A percentile compares a stretch with the other conserved stretches of the same genome.
These are phyloP conservation scores for Nomada fucata DNA, from an alignment of 2,888 invertebrate species.

Conservation along the genomic window DNA sequence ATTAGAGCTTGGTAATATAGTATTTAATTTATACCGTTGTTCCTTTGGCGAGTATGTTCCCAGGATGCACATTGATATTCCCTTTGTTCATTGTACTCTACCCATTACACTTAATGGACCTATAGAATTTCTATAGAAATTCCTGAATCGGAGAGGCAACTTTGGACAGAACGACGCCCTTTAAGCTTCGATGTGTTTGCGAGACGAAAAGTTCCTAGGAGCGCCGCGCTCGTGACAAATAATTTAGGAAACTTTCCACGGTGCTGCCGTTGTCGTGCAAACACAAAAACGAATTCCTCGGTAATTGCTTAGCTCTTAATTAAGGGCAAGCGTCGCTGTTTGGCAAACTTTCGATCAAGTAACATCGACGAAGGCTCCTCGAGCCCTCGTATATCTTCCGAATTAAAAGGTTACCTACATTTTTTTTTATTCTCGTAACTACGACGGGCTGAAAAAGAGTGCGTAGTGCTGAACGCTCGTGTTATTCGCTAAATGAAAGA, in stretches of 20 bases:
- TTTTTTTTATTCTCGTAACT: too few species aligned
- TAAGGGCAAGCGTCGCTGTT: neutral
- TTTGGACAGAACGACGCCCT: neutral
- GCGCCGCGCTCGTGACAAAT: neutral
- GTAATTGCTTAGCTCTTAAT: neutral
- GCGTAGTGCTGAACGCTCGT: too few species aligned
- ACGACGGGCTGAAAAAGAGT: too few species aligned
- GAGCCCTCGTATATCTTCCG: too few species aligned
- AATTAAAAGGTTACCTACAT: neutral
- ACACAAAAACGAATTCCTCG: neutral
- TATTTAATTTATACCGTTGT: too few species aligned
- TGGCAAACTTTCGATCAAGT: neutral
- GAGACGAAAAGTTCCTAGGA: neutral
- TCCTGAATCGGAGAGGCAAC: neutral
- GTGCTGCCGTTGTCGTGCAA: neutral
- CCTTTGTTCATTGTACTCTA: neutral
- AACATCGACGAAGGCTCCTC: neutral
- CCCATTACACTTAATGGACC: neutral
- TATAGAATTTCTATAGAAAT: neutral
- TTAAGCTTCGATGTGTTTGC: neutral
- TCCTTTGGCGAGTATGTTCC: too few species aligned
- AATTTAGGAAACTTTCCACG: slow-evolving; percentile 22
- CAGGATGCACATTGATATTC: neutral
- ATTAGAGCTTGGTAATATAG: too few species aligned
- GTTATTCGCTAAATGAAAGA: too few species aligned